Conservation (phyloP, 2,113 vertebrate species). For the Amazona vittata region DNA sequence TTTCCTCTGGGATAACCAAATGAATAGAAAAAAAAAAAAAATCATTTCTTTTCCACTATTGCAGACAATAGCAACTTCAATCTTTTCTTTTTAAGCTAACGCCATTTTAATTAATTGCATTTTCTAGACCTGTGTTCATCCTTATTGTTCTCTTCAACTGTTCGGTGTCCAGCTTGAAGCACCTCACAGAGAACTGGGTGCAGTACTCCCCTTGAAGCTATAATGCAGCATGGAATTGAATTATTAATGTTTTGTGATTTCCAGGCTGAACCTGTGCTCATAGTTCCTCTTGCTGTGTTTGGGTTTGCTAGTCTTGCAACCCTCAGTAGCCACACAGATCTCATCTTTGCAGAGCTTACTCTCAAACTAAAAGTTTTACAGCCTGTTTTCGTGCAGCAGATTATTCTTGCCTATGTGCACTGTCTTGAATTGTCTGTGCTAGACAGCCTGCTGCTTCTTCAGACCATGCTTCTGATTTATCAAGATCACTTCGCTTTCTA, state of each 20-base stretch:
- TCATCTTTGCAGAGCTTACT: background rate
- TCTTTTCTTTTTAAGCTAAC: background rate
- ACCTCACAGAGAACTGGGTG: background rate
- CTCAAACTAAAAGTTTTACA: background rate
- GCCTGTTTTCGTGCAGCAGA: background rate
- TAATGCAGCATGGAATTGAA: background rate
- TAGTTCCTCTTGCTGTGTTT: background rate
- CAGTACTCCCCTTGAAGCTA: background rate
- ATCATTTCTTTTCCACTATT: background rate
- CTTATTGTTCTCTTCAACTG: background rate
- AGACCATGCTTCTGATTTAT: background rate
- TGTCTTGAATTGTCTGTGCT: background rate
- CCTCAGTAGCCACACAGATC: background rate
- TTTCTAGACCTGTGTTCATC: background rate
- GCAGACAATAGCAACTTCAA: background rate
- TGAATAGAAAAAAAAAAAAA: fast-evolving
- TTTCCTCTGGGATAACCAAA: background rate
- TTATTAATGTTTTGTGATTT: background rate
- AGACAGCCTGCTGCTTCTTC: background rate
- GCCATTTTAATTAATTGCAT: background rate
- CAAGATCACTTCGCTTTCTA: background rate
- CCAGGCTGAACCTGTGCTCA: background rate
- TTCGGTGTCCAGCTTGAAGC: background rate
- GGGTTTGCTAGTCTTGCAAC: background rate
- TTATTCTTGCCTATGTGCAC: background rate